Percentiles rank a stretch among this genome's conserved stretches.
Conservation (phyloP, 2,113 vertebrate genomes). For the Eublepharis macularius region DNA sequence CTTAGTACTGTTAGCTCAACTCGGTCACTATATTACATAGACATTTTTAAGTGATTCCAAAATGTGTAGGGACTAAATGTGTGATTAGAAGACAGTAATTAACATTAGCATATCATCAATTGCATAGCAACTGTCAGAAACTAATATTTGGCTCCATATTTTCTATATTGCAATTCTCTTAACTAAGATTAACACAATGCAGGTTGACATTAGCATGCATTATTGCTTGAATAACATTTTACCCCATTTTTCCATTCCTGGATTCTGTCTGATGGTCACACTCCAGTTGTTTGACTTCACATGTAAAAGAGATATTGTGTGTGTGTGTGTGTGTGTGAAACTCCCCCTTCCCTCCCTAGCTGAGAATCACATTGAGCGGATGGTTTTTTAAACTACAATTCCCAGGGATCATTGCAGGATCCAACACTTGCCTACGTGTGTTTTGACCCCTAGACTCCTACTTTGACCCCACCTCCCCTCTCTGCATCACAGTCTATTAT, state of each 20-base stretch:
- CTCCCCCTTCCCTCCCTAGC: too few species aligned
- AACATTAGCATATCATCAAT: not conserved
- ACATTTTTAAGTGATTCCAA: not conserved
- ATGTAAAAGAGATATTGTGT: not conserved
- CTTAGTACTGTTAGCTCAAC: not conserved
- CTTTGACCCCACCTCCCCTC: not conserved
- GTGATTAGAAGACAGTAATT: not conserved
- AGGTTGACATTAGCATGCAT: not conserved
- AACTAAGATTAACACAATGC: not conserved
- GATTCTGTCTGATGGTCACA: not conserved
- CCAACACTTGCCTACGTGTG: too few species aligned
- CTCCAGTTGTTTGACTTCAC: not conserved
- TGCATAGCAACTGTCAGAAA: not conserved
- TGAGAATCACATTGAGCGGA: too few species aligned
- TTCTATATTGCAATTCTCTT: not conserved
- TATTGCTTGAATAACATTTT: not conserved
- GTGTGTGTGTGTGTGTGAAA: too few species aligned
- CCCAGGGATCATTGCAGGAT: too few species aligned
- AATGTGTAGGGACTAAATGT: not conserved
- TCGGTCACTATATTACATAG: not conserved
- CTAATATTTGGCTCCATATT: not conserved
- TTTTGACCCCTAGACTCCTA: not conserved
- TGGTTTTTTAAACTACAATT: too few species aligned
- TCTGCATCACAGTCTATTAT: not conserved
- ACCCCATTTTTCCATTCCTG: not conserved